Evolutionary conservation across 2,888 invertebrate genomes (phyloP).

Genomic region (Drosophila kambysellisi): DNA sequence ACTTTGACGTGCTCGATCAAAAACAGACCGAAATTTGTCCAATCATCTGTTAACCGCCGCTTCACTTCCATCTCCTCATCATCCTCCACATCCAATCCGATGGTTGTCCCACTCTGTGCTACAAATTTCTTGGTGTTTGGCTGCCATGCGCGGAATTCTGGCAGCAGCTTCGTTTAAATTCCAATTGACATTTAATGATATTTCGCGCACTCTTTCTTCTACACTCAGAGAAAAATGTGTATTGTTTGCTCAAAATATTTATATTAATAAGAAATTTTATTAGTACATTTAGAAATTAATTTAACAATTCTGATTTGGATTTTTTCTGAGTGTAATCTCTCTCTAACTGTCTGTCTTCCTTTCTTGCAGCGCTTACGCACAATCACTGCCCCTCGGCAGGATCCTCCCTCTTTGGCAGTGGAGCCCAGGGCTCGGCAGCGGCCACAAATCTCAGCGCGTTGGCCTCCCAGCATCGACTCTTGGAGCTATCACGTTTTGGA

Average conservation of each 20-base stretch:
- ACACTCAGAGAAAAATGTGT: neutral
- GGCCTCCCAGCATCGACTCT: constrained; percentile 91
- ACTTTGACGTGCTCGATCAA: constrained; percentile 69
- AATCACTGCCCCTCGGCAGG: constrained; percentile 55
- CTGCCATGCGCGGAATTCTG: constrained; percentile 81
- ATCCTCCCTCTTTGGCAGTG: constrained; percentile 81
- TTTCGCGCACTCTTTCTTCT: constrained; percentile 31
- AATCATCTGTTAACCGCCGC: constrained; percentile 45
- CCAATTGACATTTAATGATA: constrained; percentile 81
- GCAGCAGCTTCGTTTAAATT: constrained; percentile 85
- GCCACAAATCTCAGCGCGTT: constrained; percentile 89
- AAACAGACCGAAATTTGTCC: constrained; percentile 78
- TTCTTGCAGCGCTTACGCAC: constrained; percentile 65
- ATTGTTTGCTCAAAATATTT: too few relatives aligned
- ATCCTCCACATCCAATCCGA: neutral
- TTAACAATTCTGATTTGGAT: neutral
- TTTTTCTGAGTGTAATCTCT: neutral
- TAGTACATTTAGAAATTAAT: neutral
- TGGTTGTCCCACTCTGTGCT: constrained; percentile 23
- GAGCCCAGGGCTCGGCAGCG: constrained; percentile 56
- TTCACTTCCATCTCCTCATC: neutral
- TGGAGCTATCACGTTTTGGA: constrained; percentile 93
- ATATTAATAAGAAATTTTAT: neutral
- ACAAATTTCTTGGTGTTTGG: constrained; percentile 81
- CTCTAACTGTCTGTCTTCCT: neutral